Percentiles rank a stretch among this genome's conserved stretches.
Evolutionary conservation across 2,113 vertebrate species (phyloP).

Genomic region (Malaclemys terrapin): DNA sequence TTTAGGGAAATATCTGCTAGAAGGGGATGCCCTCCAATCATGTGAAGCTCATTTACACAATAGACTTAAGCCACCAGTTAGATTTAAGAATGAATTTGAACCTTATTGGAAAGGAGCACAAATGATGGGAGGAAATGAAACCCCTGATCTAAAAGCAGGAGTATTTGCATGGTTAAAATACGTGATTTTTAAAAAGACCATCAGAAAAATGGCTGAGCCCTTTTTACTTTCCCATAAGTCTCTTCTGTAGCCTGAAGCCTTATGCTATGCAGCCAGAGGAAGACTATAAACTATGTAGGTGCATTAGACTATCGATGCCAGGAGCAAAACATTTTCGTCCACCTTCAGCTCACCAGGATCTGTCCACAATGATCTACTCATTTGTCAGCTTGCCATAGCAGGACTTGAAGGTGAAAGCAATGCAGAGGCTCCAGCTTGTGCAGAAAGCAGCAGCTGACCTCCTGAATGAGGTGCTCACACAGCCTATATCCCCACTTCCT

Average conservation of each 20-base stretch:
- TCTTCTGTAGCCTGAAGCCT: background rate
- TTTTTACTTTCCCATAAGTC: background rate
- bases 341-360: too few species aligned
- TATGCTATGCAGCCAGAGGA: too few species aligned
- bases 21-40: background rate
- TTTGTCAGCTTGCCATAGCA: too few species aligned
- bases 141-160: background rate
- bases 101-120: background rate
- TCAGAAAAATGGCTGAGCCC: background rate
- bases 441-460: too few species aligned
- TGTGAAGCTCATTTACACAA: background rate
- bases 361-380: too few species aligned
- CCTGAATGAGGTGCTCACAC: too few species aligned
- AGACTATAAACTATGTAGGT: too few species aligned
- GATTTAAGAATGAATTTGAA: background rate
- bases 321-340: too few species aligned
- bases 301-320: too few species aligned
- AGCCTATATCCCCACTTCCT: background rate
- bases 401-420: too few species aligned
- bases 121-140: background rate
- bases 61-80: background rate
- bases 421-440: too few species aligned
- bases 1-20: background rate
- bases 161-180: background rate
- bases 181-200: background rate